Percentiles rank a stretch among this genome's conserved stretches.
Conservation (phyloP, 2,797 vertebrate genomes). For the Ptychadena robeensis region DNA sequence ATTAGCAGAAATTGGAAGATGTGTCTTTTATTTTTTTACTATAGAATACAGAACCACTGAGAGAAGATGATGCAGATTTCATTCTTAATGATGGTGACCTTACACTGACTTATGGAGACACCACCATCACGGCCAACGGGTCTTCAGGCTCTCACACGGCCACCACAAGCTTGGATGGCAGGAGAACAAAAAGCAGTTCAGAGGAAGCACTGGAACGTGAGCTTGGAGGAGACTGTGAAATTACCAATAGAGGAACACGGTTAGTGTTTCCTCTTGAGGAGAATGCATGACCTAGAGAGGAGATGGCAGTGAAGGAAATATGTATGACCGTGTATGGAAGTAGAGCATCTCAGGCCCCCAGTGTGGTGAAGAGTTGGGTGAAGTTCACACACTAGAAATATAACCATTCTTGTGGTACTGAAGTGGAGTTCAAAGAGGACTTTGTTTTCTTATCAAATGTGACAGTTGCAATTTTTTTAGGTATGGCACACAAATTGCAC, state of each 20-base stretch:
- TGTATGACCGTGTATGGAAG: conserved; percentile 60
- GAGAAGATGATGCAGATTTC: conserved; percentile 90
- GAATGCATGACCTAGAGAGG: conserved; percentile 78
- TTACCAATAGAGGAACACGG: conserved; percentile 89
- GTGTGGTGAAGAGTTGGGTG: conserved; percentile 68
- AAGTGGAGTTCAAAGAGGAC: conserved; percentile 15
- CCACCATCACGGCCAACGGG: conserved; percentile 90
- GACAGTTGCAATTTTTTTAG: conserved; percentile 57
- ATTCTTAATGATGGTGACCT: conserved; percentile 90
- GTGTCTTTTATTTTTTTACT: conserved; percentile 52
- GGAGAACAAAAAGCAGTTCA: conserved; percentile 80
- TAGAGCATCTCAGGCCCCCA: conserved; percentile 67
- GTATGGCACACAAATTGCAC: conserved; percentile 52
- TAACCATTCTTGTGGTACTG: conserved; percentile 45
- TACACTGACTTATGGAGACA: conserved; percentile 90
- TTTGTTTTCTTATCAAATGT: conserved; percentile 24
- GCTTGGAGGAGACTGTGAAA: conserved; percentile 88
- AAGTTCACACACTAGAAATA: conserved; percentile 49
- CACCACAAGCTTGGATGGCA: conserved; percentile 72
- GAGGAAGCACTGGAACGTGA: conserved; percentile 91
- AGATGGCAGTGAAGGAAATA: conserved; percentile 61
- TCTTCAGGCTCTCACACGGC: conserved; percentile 80
- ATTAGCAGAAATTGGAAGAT: background rate
- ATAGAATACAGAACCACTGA: conserved; percentile 91
- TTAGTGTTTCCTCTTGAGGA: conserved; percentile 95